Evolutionary conservation across 2,797 vertebrate species (phyloP), one percentile per base, ranked within the genome.

Genomic region (Enteromius paludinosus): DNA sequence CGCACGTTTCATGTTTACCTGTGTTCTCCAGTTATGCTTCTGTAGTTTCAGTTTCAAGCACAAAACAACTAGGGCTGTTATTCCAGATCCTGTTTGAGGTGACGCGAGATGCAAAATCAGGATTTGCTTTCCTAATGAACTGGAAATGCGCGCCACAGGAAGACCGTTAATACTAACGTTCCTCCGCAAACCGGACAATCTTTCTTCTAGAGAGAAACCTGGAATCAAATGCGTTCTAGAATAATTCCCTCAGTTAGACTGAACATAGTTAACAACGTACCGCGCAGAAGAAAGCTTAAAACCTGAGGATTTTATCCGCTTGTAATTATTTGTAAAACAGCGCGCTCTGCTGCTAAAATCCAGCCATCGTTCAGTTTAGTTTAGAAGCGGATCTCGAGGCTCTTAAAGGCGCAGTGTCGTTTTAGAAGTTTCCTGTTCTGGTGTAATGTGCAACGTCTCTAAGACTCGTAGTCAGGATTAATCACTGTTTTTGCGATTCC

Each of bases 61-160:
- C 30, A 69, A 11, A 65, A n/a, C 11, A 43, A 0, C 12, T 14
- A 25, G 2, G 9, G 18, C 56, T 72, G 68, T 33, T 35, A 25
- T 72, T 62, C 20, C 38, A 38, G 73, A 64, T 73, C 30, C 30
- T 25, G 69, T 52, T 71, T 14, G 41, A 81, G 43, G 28, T 64
- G 45, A 64, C 38, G 56, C 69, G 17, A 64, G 56, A 81, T 81
- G 69, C 69, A 52, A 81, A 81, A 64, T 62, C 3, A 64, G 79
- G n/a, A 81, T 81, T 73, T 81, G 43, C n/a, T 73, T 81, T 73
- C 56, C 4, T 62, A 64, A 73, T 61, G 33, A 61, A 81, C 68
- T 72, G 23, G 28, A 49, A 80, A 47, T 71, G 33, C 78, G 10
- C 14, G 56, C 23, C 41, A n/a, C 49, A 35, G 12, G n/a, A 11